Conservation (phyloP, 2,113 vertebrate genomes). For the Nothocercus julius region DNA sequence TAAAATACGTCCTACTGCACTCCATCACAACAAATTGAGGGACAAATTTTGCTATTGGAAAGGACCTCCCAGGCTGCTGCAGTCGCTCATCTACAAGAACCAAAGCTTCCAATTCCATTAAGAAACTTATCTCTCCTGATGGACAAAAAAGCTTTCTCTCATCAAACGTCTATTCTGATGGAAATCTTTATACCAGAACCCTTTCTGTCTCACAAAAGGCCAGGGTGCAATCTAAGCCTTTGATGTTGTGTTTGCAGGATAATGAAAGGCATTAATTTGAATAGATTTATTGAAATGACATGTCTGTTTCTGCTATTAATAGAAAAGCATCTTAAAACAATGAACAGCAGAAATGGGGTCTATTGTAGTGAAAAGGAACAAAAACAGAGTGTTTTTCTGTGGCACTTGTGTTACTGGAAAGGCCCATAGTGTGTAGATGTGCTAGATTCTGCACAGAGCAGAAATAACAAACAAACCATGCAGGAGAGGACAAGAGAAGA, state of each 20-base stretch:
- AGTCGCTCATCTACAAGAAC: conserved; percentile 32
- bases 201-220: conserved; percentile 43
- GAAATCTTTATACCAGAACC: conserved; percentile 61
- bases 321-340: conserved; percentile 66
- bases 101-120: conserved; percentile 59
- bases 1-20: background rate
- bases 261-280: conserved; percentile 74
- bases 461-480: background rate
- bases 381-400: conserved; percentile 28
- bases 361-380: conserved; percentile 37
- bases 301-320: conserved; percentile 68
- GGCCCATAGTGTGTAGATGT: background rate
- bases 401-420: background rate
- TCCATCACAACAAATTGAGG: background rate
- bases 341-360: conserved; percentile 36
- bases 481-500: background rate
- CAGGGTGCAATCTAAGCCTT: conserved; percentile 61
- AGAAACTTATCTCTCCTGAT: conserved; percentile 59
- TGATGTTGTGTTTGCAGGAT: conserved; percentile 65
- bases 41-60: background rate
- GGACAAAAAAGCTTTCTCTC: conserved; percentile 57
- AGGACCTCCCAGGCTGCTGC: conserved; percentile 36
- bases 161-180: conserved; percentile 64
- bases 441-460: background rate
- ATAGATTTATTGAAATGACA: conserved; percentile 70